These are phyloP conservation scores for Terebella lapidaria DNA, from an alignment of 2,888 invertebrate genomes.

Conservation along the genomic window DNA sequence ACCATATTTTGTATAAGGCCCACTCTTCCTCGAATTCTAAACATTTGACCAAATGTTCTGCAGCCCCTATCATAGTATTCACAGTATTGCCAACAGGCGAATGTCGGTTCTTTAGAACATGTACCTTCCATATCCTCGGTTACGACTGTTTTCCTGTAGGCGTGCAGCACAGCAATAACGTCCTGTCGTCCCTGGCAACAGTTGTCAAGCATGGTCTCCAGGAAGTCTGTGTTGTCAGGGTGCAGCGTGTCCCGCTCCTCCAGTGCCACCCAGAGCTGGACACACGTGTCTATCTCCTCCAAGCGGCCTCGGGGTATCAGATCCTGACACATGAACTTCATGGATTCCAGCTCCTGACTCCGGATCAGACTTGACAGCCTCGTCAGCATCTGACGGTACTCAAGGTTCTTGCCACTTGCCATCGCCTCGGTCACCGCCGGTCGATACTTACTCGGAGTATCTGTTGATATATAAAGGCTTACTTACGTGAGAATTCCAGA, in stretches of 20 bases:
- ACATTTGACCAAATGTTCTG: no score
- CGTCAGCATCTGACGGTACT: background rate
- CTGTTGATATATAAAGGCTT: no score
- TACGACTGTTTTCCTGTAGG: background rate
- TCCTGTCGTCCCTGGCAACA: background rate
- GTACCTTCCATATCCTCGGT: no score
- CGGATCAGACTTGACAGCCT: background rate
- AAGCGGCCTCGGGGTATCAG: background rate
- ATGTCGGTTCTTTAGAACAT: background rate
- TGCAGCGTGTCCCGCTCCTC: background rate
- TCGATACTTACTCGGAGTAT: no score
- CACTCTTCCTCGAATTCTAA: no score
- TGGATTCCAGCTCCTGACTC: background rate
- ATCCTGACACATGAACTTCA: background rate
- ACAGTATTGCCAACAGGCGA: no score
- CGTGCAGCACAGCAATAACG: background rate
- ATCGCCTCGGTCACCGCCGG: no score
- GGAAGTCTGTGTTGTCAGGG: background rate
- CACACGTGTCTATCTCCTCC: background rate
- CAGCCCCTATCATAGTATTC: no score
- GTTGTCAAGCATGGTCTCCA: background rate
- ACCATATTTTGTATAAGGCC: no score
- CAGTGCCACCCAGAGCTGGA: background rate
- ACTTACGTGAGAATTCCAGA: no score
- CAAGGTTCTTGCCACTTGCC: no score